Conservation (phyloP, 1,140 invertebrate species). For the Ladona fulva region DNA sequence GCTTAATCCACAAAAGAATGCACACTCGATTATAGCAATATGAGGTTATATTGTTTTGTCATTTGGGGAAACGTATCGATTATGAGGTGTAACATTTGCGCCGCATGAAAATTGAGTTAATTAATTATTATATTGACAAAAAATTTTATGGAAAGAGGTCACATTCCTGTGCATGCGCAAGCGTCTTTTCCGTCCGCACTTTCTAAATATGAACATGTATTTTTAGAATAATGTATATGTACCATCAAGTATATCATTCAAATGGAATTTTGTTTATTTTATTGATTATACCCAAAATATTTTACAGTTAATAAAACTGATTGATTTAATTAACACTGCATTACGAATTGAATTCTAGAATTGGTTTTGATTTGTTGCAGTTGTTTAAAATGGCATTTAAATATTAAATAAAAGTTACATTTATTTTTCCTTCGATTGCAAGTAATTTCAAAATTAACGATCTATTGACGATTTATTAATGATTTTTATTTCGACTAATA, state of each 20-base stretch:
- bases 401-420: no score
- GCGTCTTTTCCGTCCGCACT: not conserved
- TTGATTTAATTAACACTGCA: not conserved
- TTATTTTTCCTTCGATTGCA: no score
- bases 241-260: slow-evolving; percentile 1
- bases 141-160: not conserved
- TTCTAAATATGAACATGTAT: slow-evolving; percentile 2
- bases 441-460: no score
- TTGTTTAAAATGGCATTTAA: no score
- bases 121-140: not conserved
- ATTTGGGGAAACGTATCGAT: not conserved
- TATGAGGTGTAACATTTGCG: not conserved
- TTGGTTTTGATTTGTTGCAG: no score
- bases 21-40: not conserved
- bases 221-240: slow-evolving; percentile 1
- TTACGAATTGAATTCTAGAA: not conserved
- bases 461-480: no score
- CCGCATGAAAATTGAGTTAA: not conserved
- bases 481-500: no score
- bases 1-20: not conserved
- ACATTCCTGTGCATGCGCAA: not conserved
- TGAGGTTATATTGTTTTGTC: not conserved
- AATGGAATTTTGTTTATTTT: not conserved
- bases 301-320: not conserved
- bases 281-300: slow-evolving; percentile 4